Conservation (phyloP, 2,888 invertebrate species). For the Pollenia amentaria region DNA sequence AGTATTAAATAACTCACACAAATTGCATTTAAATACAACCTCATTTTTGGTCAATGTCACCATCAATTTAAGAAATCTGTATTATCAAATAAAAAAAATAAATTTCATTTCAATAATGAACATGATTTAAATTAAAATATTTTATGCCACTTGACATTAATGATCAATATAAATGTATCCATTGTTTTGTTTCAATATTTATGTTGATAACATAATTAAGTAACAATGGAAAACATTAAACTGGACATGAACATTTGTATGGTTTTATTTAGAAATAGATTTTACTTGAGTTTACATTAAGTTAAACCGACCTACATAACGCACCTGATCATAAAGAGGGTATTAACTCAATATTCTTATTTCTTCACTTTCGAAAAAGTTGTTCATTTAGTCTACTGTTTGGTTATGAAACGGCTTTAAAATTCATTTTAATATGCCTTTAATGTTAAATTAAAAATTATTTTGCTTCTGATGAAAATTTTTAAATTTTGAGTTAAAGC, state of each 20-base stretch:
- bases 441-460: too few relatives aligned
- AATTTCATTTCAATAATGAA: conserved; percentile 23
- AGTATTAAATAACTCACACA: too few relatives aligned
- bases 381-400: too few relatives aligned
- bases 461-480: too few relatives aligned
- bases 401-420: too few relatives aligned
- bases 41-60: conserved; percentile 53
- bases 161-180: conserved; percentile 54
- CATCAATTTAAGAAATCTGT: conserved; percentile 14
- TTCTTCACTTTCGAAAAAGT: too few relatives aligned
- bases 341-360: too few relatives aligned
- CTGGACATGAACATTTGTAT: conserved; percentile 15
- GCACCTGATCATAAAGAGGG: too few relatives aligned
- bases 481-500: too few relatives aligned
- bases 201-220: conserved; percentile 69
- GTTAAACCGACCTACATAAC: too few relatives aligned
- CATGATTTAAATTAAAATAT: conserved; percentile 24
- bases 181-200: conserved; percentile 69
- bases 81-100: conserved; percentile 33
- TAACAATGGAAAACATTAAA: conserved; percentile 56
- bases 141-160: conserved; percentile 52
- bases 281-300: conserved; percentile 12
- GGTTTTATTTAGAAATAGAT: not conserved
- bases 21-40: not conserved
- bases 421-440: too few relatives aligned